These are phyloP conservation scores for Drosophila paramelanica DNA, from an alignment of 2,888 invertebrate species.

Conservation along the genomic window DNA sequence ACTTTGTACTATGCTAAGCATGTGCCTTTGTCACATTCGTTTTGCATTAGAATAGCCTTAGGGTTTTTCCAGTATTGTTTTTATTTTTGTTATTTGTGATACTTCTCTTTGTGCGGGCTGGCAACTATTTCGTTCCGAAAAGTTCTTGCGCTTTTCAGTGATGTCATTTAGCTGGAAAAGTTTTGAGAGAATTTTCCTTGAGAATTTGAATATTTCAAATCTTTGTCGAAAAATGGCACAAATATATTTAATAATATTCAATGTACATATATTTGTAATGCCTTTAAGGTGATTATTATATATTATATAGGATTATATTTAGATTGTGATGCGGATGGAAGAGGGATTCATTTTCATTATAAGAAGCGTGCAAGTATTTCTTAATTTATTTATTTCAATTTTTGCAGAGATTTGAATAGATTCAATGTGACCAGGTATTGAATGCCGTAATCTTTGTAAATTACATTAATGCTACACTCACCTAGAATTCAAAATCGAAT, in stretches of 20 bases:
- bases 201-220: not conserved
- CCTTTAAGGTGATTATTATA: not conserved
- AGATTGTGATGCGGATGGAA: not conserved
- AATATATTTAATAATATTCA: no score
- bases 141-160: conserved; percentile 5
- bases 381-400: no score
- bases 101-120: conserved; percentile 9
- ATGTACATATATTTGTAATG: not conserved
- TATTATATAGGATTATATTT: not conserved
- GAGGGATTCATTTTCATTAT: not conserved
- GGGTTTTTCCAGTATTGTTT: conserved; percentile 30
- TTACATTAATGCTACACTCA: no score
- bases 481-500: no score
- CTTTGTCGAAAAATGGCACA: not conserved
- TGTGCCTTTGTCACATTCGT: conserved; percentile 36
- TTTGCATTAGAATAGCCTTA: conserved; percentile 39
- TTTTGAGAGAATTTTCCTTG: not conserved
- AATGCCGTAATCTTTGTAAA: no score
- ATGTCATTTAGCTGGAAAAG: conserved; percentile 13
- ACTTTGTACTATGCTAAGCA: conserved; percentile 46
- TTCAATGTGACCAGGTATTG: no score
- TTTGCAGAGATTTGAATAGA: no score
- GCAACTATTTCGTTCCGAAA: not conserved
- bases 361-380: not conserved
- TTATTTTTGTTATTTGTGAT: not conserved